Evolutionary conservation across 2,797 vertebrate species (phyloP).

Genomic region (Coendou prehensilis): DNA sequence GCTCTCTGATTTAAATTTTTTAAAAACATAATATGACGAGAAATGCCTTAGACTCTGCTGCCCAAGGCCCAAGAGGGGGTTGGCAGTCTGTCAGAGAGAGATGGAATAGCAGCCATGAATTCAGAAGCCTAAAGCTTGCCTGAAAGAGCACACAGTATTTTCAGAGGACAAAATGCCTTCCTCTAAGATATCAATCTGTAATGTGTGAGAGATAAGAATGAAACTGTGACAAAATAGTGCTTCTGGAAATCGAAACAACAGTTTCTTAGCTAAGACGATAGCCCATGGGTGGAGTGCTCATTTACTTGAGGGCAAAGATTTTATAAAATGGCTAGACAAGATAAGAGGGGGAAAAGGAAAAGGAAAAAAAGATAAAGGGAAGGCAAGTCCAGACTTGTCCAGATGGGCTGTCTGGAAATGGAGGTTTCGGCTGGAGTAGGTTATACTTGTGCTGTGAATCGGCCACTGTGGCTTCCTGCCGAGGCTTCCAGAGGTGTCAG

Average conservation of each 20-base stretch:
- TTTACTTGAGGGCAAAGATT: conserved; percentile 48
- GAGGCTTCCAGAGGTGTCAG: neutral
- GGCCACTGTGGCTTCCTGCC: neutral
- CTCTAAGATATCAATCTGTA: conserved; percentile 15
- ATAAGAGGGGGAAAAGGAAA: conserved; percentile 9
- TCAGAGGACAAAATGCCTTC: conserved; percentile 2
- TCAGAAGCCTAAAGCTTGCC: neutral
- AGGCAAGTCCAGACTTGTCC: neutral
- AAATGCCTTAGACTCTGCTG: neutral
- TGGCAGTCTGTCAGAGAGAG: neutral
- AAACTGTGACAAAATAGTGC: conserved; percentile 45
- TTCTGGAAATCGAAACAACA: conserved; percentile 40
- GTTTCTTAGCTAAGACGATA: conserved; percentile 17
- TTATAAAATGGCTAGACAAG: neutral
- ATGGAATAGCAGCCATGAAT: neutral
- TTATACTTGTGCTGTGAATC: neutral
- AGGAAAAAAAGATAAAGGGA: neutral
- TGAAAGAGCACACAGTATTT: neutral
- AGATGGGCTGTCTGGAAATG: neutral
- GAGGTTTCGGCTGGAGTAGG: neutral
- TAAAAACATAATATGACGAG: neutral
- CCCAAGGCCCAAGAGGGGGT: neutral
- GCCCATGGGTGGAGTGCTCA: neutral
- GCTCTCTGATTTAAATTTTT: neutral
- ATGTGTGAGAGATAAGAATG: conserved; percentile 26